Conservation (phyloP, 2,888 invertebrate genomes). For the Oasisia sp. region DNA sequence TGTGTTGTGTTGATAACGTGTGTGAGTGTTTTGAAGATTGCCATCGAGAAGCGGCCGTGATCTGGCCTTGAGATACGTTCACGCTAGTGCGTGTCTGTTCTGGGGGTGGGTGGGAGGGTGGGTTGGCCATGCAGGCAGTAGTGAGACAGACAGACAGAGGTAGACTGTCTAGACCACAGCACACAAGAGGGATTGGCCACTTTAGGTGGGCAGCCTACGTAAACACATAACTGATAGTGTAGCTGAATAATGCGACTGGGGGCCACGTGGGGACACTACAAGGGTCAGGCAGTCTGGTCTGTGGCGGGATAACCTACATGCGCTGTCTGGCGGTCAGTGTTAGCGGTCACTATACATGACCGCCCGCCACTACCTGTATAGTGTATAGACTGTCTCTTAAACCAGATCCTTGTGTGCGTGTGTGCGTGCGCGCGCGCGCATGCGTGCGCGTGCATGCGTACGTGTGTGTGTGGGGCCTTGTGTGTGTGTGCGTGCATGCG, state of each 20-base stretch:
- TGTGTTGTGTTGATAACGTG: background rate
- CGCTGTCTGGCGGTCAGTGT: background rate
- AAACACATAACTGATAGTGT: background rate
- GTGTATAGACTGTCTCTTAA: background rate
- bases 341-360: too few relatives aligned
- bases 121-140: background rate
- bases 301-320: background rate
- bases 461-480: too few relatives aligned
- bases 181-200: background rate
- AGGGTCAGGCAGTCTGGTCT: background rate
- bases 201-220: background rate
- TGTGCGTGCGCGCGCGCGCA: too few relatives aligned
- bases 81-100: background rate
- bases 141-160: background rate
- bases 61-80: background rate
- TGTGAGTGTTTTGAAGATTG: background rate
- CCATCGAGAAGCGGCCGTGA: background rate
- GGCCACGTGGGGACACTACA: background rate
- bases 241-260: background rate
- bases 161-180: background rate
- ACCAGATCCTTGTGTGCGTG: background rate
- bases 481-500: too few relatives aligned
- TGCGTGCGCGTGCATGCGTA: too few relatives aligned
- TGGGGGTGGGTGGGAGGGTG: background rate
- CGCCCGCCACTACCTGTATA: background rate